Conservation (phyloP, 2,797 vertebrate species). For the Microctenopoma stevenorrisi region DNA sequence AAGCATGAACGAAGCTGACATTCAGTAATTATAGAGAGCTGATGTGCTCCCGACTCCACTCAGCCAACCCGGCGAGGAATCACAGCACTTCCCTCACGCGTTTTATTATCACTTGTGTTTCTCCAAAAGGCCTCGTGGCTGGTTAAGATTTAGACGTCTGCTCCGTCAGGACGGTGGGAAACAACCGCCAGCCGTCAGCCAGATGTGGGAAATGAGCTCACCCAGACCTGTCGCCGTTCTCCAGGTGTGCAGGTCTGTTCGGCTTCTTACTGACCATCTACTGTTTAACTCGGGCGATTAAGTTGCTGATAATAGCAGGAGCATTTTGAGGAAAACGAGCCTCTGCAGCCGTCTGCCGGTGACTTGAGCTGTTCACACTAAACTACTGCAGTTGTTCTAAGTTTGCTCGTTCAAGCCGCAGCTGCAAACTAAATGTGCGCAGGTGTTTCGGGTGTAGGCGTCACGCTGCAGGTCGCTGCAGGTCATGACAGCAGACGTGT, state of each 20-base stretch:
- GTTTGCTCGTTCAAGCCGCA: background rate
- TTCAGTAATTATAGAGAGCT: constrained; percentile 69
- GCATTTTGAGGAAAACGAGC: background rate
- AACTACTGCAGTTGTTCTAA: background rate
- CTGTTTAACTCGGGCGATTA: too few relatives aligned
- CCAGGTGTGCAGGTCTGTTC: background rate
- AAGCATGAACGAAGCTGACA: constrained; percentile 76
- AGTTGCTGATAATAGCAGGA: background rate
- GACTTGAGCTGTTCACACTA: background rate
- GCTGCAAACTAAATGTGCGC: background rate
- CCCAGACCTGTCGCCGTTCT: too few relatives aligned
- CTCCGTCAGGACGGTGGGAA: background rate
- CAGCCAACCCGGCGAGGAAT: constrained; percentile 18
- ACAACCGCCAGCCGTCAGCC: background rate
- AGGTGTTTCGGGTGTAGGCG: background rate
- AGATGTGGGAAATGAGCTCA: background rate
- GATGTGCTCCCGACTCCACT: constrained; percentile 37
- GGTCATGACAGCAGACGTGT: too few relatives aligned
- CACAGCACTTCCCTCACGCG: constrained; percentile 23
- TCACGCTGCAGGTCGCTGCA: background rate
- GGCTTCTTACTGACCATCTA: constrained; percentile 3
- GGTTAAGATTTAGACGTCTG: background rate
- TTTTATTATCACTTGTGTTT: background rate
- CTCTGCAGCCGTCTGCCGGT: background rate
- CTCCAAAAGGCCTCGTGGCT: background rate